phyloP scores from a whole-genome alignment of 2,797 vertebrate species.

The Artibeus jamaicensis region DNA sequence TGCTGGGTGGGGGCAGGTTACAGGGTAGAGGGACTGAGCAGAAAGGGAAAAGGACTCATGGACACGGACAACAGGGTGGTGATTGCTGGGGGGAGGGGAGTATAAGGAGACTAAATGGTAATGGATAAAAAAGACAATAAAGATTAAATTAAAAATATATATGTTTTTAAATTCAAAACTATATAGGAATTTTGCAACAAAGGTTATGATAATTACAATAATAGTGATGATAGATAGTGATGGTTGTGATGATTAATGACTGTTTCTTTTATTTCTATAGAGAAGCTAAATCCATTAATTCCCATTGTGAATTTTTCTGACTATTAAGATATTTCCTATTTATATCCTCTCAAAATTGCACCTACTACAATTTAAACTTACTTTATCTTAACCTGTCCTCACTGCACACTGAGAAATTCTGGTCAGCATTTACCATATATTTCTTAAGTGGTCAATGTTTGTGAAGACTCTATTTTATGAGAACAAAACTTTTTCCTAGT shows the following conservation, averaged over 20 bases:
- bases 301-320: neutral
- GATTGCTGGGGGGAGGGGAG: no score
- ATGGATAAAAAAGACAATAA: no score
- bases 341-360: neutral
- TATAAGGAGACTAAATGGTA: no score
- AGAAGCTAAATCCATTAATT: neutral
- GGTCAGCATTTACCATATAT: neutral
- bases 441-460: neutral
- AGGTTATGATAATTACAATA: no score
- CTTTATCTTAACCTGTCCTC: neutral
- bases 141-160: no score
- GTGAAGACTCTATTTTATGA: neutral
- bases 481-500: neutral
- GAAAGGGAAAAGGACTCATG: no score
- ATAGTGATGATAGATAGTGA: neutral
- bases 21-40: no score
- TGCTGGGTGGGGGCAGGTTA: no score
- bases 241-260: neutral
- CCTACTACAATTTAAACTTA: neutral
- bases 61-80: no score
- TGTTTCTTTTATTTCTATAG: neutral
- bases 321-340: neutral
- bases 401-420: neutral
- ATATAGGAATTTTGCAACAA: neutral
- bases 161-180: neutral